Conservation (phyloP, 2,888 invertebrate species). For the Callimorpha dominula region DNA sequence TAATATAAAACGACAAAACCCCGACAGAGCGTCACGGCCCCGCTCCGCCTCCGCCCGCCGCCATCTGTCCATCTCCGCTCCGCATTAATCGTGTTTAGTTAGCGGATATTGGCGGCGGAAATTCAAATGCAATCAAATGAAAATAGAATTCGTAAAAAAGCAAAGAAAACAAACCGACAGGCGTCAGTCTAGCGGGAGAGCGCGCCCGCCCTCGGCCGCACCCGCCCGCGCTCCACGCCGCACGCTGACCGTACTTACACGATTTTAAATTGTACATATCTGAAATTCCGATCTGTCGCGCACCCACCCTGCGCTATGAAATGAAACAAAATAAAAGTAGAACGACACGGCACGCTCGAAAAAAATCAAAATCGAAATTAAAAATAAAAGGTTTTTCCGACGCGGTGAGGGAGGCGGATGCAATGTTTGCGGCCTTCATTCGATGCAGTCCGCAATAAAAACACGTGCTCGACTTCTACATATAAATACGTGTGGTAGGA, state of each 20-base stretch:
- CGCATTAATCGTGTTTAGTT: constrained; percentile 88
- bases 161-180: constrained; percentile 86
- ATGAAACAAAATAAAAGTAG: constrained; percentile 86
- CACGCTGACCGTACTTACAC: constrained; percentile 86
- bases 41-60: constrained; percentile 61
- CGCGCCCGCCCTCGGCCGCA: constrained; percentile 63
- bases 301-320: constrained; percentile 86
- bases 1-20: constrained; percentile 86
- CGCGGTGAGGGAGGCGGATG: constrained; percentile 79
- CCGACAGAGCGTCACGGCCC: constrained; percentile 73
- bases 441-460: constrained; percentile 86
- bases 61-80: constrained; percentile 83
- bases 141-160: constrained; percentile 86
- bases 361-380: constrained; percentile 87
- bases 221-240: constrained; percentile 60
- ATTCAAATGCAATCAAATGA: constrained; percentile 87
- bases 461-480: constrained; percentile 78
- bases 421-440: constrained; percentile 86
- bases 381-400: constrained; percentile 83
- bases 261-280: constrained; percentile 87
- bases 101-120: constrained; percentile 87
- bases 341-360: constrained; percentile 80
- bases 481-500: constrained; percentile 84
- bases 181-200: constrained; percentile 84
- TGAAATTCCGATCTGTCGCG: constrained; percentile 87